Percentiles rank a stretch among this genome's conserved stretches.
These are phyloP conservation scores for Botia almorhae DNA, from an alignment of 2,797 vertebrate genomes.

Conservation along the genomic window DNA sequence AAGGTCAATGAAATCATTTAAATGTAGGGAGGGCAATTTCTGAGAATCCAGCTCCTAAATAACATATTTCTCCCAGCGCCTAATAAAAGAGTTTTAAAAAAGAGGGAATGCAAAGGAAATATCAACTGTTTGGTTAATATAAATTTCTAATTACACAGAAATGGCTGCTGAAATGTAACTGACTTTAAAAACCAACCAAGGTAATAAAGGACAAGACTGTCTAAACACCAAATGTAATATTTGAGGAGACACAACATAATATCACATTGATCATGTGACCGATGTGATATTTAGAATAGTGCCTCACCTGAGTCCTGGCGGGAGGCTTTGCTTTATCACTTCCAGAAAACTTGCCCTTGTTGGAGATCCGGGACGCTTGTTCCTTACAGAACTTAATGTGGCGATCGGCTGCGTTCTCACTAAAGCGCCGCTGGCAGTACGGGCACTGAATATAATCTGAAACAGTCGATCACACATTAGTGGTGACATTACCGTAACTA, in stretches of 20 bases:
- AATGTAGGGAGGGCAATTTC: too few species aligned
- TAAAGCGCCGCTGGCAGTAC: conserved; percentile 93
- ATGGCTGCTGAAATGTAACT: neutral
- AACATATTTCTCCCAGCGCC: too few species aligned
- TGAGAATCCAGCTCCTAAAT: too few species aligned
- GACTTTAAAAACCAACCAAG: neutral
- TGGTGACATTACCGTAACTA: neutral
- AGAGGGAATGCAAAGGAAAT: neutral
- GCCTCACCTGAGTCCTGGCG: conserved; percentile 81
- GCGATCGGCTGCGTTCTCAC: conserved; percentile 90
- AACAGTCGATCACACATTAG: neutral
- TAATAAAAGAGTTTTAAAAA: too few species aligned
- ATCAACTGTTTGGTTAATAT: neutral
- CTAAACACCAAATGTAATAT: neutral
- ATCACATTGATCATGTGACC: too few species aligned
- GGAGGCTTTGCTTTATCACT: conserved; percentile 85
- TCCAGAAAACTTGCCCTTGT: conserved; percentile 81
- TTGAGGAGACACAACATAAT: neutral
- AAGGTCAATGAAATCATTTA: too few species aligned
- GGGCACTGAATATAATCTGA: conserved; percentile 97
- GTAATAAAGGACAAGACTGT: neutral
- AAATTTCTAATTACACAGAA: neutral
- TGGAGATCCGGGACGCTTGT: conserved; percentile 90
- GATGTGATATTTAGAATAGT: neutral
- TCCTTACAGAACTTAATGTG: conserved; percentile 98